These are phyloP conservation scores for Leptinotarsa tumamoca DNA, from an alignment of 2,888 invertebrate species.

Conservation along the genomic window DNA sequence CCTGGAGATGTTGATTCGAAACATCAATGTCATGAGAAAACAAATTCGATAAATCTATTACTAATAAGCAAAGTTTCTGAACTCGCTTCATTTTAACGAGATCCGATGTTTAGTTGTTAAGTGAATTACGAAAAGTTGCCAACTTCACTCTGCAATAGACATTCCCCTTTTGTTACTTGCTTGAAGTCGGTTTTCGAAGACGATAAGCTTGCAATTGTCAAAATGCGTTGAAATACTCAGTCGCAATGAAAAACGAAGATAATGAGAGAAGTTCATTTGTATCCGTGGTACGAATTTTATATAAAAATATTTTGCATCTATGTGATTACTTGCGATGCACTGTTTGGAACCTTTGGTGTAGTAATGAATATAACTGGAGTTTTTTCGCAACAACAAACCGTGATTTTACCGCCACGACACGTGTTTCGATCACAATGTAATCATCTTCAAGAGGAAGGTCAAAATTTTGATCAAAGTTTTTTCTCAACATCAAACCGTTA, in stretches of 20 bases:
- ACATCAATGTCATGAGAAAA: constrained; percentile 9
- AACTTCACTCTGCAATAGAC: constrained; percentile 2
- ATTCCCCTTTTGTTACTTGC: not conserved
- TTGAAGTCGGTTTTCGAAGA: not conserved
- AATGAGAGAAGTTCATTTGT: not conserved
- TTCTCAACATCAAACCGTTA: too few relatives aligned
- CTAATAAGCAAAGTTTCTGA: constrained; percentile 10
- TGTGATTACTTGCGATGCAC: too few relatives aligned
- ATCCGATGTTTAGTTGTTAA: constrained; percentile 10
- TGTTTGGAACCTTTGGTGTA: too few relatives aligned
- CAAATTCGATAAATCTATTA: constrained; percentile 18
- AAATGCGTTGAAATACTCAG: not conserved
- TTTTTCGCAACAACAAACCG: too few relatives aligned
- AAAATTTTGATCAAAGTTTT: too few relatives aligned
- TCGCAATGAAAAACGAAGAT: constrained; percentile 1
- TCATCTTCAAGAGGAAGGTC: too few relatives aligned
- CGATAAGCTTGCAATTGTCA: not conserved
- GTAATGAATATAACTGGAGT: too few relatives aligned
- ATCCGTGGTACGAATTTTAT: not conserved
- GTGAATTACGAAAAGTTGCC: constrained; percentile 18
- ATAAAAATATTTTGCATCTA: not conserved
- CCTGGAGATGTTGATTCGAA: not conserved
- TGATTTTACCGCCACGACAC: too few relatives aligned
- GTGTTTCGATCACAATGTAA: too few relatives aligned
- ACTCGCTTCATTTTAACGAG: constrained; percentile 19